Evolutionary conservation across 1,140 invertebrate species (phyloP), one percentile per base, ranked within the genome.

Genomic region (Drosophila parabipectinata): DNA sequence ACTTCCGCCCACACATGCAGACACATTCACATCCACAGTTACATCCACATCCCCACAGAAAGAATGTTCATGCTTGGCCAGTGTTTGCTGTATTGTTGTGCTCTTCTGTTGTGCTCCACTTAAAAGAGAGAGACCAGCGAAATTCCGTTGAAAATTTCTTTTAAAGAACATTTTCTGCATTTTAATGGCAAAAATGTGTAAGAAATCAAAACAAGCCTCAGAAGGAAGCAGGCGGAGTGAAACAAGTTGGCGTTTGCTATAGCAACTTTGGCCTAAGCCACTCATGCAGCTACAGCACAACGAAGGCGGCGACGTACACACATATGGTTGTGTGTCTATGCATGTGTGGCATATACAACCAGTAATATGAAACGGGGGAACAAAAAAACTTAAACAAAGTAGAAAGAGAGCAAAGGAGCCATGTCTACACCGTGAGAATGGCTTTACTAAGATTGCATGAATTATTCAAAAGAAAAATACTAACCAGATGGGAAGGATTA

Each of bases 141-240:
- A 79, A 79, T 79, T 69, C 69, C 77, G 54, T 68, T 47, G 52
- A 47, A 79, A 61, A 60, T 52, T 77, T 77, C 45, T 39, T 50
- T 51, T 41, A 66, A 75, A 56, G 50, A 77, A 50, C 53, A 69
- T 76, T 52, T 56, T 62, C 63, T 62, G 63, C 63, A 63, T 73
- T 74, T 74, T 73, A 77, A 77, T 81, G 78, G 66, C 72, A 63
- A 73, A 81, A 77, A 81, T 81, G 69, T 82, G 73, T 73, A 73
- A 66, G 79, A 77, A 77, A 81, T 81, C 79, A 73, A 77, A 73
- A 64, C 39, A 61, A 39, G 67, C 56, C 47, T 68, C 61, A 50
- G 44, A 50, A 59, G 50, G 28, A 74, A 24, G 10, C 53, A 32
- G 69, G 15, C 58, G 28, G 54, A 47, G 26, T 47, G 64, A 26